Percentiles rank a stretch among this genome's conserved stretches.
phyloP scores from a whole-genome alignment of 2,797 vertebrate species.

The Thunnus albacares region DNA sequence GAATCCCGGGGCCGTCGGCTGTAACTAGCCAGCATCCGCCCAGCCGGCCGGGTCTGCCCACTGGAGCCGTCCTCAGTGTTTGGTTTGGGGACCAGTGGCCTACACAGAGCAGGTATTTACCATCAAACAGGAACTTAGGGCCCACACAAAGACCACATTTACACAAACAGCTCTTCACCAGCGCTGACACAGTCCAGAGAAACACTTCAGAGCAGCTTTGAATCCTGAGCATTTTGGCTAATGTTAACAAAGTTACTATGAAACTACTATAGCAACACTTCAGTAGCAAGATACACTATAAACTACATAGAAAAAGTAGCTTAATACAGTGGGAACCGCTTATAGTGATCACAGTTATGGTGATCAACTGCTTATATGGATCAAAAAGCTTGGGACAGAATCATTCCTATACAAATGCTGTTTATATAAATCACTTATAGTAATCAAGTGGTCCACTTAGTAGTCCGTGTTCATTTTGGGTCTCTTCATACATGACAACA shows the following conservation, averaged over 20 bases:
- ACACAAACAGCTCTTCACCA: constrained; percentile 46
- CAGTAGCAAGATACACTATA: not conserved
- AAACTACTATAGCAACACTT: not conserved
- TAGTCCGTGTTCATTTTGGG: too few species aligned
- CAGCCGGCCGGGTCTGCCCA: not conserved
- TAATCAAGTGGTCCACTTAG: too few species aligned
- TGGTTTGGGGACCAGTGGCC: constrained; percentile 49
- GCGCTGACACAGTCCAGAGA: constrained; percentile 11
- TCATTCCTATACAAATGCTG: too few species aligned
- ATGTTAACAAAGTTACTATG: not conserved
- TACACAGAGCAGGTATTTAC: constrained; percentile 72
- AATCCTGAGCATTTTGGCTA: not conserved
- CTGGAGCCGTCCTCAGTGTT: constrained; percentile 47
- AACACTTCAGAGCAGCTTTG: not conserved
- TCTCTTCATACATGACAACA: too few species aligned
- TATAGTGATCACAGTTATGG: too few species aligned
- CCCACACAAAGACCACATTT: constrained; percentile 59
- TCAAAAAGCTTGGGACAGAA: too few species aligned
- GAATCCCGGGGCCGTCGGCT: constrained; percentile 36
- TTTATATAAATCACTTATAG: too few species aligned
- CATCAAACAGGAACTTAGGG: constrained; percentile 57
- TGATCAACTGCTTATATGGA: too few species aligned
- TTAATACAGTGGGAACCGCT: not conserved
- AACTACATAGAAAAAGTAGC: not conserved
- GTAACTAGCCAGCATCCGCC: constrained; percentile 22